Evolutionary conservation across 2,797 vertebrate species (phyloP), one percentile per base, ranked within the genome.

Genomic region (Eutrigla gurnardus): DNA sequence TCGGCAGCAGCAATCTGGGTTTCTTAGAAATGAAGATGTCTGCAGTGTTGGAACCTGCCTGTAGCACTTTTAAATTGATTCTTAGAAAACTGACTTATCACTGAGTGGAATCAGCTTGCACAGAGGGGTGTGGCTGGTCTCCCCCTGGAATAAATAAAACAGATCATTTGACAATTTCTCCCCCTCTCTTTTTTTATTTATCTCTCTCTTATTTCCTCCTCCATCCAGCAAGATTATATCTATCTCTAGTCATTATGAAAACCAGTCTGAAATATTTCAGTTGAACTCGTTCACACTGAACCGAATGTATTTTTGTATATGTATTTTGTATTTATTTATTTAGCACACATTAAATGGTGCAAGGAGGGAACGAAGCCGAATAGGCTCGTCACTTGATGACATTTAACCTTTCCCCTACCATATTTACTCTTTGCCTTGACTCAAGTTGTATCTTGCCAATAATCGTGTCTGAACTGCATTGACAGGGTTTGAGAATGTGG

Each of bases 1-100:
- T 43, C 62, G 17, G 40, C 65, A 63, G 70, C 35, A 36, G 46
- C 61, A 57, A 60, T 75, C 57, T 35, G 18, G 42, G 43, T 79
- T 69, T 83, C 65, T 65, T 67, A 9, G 46, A 69, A 80, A 70
- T 64, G 18, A 62, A 32, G 33, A 65, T 46, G 57, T 70, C 13
- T 53, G 39, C n/a, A 42, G 58, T 78, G 82, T 80, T 80, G 35
- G 76, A 84, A 77, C 74, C 45, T 87, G 77, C 65, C 55, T 32
- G 6, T 7, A 43, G n/a, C 57, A 47, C 61, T 75, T 77, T 65
- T 42, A 66, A 65, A 67, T 59, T 39, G 54, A 77, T 77, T 82
- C 67, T 69, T 66, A 70, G 49, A 75, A 66, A 76, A 37, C 8
- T 58, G 57, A 53, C 18, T 72, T 74, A 43, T 57, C 37, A 77